Base-by-base conservation (phyloP, 2,113 vertebrate species). In the Myotis brandtii region DNA sequence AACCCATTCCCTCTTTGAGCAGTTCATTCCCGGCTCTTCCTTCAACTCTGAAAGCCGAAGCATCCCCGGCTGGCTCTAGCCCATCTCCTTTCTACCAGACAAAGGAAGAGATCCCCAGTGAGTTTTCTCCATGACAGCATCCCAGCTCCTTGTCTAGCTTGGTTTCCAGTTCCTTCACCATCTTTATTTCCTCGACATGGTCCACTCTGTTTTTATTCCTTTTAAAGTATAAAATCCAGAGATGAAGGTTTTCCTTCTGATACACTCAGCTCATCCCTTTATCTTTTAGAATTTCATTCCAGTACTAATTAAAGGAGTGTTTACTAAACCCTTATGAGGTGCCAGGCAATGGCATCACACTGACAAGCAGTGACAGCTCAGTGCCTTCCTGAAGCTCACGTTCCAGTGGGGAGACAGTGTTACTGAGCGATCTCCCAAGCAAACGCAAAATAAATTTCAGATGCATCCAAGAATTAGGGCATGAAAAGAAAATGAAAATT, bases 201-300 rank as follows among this genome's bases (percentile, higher is more conserved):
- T 37, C 20, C 8, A 9, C 21, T 83, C 46, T 34, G n/a, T 8
- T 77, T 89, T 40, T 11, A 27, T 86, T 77, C 48, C 34, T 88
- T 91, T 80, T n/a, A 37, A 75, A 85, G 1, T 32, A 30, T 80
- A 80, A 95, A 94, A 76, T 76, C 76, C 64, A 93, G 50, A 94
- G 66, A 70, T n/a, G 17, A 64, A 46, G 13, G 0, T 52, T 79
- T 89, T 69, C 30, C 21, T 84, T 34, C 48, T 80, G 3, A 11
- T 25, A 43, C 27, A 84, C 30, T 80, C 40, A 34, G 48, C 30
- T 84, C 64, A 62, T 7, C 34, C 5, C 64, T 86, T 73, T 62
- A 13, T 83, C 37, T 43, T 77, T 52, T 18, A 32, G 50, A 56
- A 69, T 75, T 32, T 46, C n/a, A 56, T 27, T 48, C 34, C 25